Base-by-base conservation (phyloP, 2,797 vertebrate genomes). In the Atherinosoma microstoma region DNA sequence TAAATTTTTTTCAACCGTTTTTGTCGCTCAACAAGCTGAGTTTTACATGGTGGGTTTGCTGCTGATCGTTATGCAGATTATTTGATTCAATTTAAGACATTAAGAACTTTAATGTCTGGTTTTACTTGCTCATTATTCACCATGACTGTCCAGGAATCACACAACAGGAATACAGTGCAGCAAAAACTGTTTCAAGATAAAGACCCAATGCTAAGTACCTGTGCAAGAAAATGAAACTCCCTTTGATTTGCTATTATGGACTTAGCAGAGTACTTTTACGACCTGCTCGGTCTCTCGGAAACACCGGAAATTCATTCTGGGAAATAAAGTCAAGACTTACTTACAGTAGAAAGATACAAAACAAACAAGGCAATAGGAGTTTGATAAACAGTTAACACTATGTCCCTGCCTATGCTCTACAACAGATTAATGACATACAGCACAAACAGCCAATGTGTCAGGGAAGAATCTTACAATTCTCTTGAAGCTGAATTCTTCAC, bases 381-480 rank as follows among this genome's bases (percentile, higher is more conserved):
- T 0, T 29, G 53, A 53, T 36, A 35, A 78, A 66, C 70, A n/a
- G 20, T 11, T 18, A 54, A 80, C 22, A 24, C 4, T 0, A 69
- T 57, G 47, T 66, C 30, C 58, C 54, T 57, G 51, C 62, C 63
- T 69, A 56, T 40, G 56, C 64, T 64, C 66, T 76, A 67, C 29
- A 51, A 30, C 3, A 67, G 63, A 77, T 67, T 59, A 64, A 85
- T 74, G 70, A 53, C 35, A 59, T 32, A 3, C 20, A 58, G 76
- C 56, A 59, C 51, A 53, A 45, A 3, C 51, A 38, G 61, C 29
- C 36, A 47, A 54, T 29, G 76, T 71, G 67, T 67, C 70, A 56
- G 30, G 67, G 38, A n/a, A 54, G 49, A 71, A 64, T 70, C 67
- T 47, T 34, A 57, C 63, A 12, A 64, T 38, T 59, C 51, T 68